Evolutionary conservation across 2,797 vertebrate species (phyloP).

Genomic region (Hippoglossus hippoglossus): DNA sequence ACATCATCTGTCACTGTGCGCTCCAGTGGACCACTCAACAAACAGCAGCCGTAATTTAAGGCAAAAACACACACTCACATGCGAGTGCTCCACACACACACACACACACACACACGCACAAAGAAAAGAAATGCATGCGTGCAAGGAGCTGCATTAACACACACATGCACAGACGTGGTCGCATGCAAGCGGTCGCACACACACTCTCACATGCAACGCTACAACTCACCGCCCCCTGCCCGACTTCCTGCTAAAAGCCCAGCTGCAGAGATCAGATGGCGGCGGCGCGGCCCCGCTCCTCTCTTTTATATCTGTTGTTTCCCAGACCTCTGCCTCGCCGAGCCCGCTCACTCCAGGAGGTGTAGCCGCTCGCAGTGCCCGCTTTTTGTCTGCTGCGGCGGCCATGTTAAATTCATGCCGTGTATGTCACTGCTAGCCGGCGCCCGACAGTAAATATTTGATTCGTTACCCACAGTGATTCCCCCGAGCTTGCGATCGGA

Average conservation of each 20-base stretch:
- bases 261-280: conserved; percentile 48
- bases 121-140: conserved; percentile 27
- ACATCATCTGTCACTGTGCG: conserved; percentile 87
- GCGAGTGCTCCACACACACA: not conserved
- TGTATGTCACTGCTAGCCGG: conserved; percentile 66
- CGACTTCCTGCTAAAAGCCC: conserved; percentile 41
- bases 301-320: not conserved
- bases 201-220: conserved; percentile 5
- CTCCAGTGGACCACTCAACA: conserved; percentile 88
- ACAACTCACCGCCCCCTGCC: conserved; percentile 4
- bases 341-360: conserved; percentile 43
- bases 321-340: no score
- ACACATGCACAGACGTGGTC: conserved; percentile 37
- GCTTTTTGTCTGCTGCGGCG: conserved; percentile 61
- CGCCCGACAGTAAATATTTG: conserved; percentile 77
- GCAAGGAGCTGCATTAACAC: conserved; percentile 45
- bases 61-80: conserved; percentile 66
- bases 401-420: conserved; percentile 80
- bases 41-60: conserved; percentile 86
- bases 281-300: conserved; percentile 5
- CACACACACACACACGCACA: conserved; percentile 14
- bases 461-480: conserved; percentile 68
- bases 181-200: conserved; percentile 34
- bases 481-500: conserved; percentile 65
- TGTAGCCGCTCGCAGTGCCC: conserved; percentile 21